A percentile compares a stretch with the other conserved stretches of the same genome.
Evolutionary conservation across 2,888 invertebrate genomes (phyloP).

Genomic region (Hirtodrosophila alboralis): DNA sequence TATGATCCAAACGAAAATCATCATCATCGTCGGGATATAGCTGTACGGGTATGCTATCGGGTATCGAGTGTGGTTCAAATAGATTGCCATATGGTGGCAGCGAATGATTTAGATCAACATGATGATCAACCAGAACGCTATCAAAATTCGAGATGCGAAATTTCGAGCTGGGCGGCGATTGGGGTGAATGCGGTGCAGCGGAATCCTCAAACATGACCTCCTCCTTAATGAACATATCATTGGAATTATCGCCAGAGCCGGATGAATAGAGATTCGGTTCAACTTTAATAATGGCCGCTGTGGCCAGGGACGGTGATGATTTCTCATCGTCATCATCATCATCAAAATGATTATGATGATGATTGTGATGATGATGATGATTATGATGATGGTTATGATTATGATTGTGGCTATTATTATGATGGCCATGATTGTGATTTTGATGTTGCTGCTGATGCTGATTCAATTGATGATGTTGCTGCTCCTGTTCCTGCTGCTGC

Average conservation of each 20-base stretch:
- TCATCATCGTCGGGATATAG: constrained; percentile 83
- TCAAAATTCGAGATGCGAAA: constrained; percentile 83
- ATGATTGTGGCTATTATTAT: constrained; percentile 8
- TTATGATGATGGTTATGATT: constrained; percentile 15
- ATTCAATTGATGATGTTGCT: too few relatives aligned
- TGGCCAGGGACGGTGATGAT: constrained; percentile 83
- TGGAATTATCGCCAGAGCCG: constrained; percentile 83
- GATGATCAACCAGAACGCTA: constrained; percentile 82
- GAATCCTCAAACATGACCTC: constrained; percentile 83
- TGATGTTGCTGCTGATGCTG: constrained; percentile 31
- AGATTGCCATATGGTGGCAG: constrained; percentile 83
- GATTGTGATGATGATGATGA: too few relatives aligned
- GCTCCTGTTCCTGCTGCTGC: constrained; percentile 28
- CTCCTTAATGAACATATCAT: constrained; percentile 83
- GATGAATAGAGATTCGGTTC: constrained; percentile 83
- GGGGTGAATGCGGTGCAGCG: constrained; percentile 81
- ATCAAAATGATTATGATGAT: constrained; percentile 73
- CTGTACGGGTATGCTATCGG: constrained; percentile 83
- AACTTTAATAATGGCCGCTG: constrained; percentile 82
- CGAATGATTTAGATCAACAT: constrained; percentile 82
- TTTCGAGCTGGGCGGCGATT: constrained; percentile 83
- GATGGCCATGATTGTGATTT: constrained; percentile 8
- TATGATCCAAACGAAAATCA: constrained; percentile 83
- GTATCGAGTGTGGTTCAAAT: constrained; percentile 83
- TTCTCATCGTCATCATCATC: constrained; percentile 82